Percentiles rank a stretch among this genome's conserved stretches.
These are phyloP conservation scores for Falco novaeseelandiae DNA, from an alignment of 2,797 vertebrate genomes.

Conservation along the genomic window DNA sequence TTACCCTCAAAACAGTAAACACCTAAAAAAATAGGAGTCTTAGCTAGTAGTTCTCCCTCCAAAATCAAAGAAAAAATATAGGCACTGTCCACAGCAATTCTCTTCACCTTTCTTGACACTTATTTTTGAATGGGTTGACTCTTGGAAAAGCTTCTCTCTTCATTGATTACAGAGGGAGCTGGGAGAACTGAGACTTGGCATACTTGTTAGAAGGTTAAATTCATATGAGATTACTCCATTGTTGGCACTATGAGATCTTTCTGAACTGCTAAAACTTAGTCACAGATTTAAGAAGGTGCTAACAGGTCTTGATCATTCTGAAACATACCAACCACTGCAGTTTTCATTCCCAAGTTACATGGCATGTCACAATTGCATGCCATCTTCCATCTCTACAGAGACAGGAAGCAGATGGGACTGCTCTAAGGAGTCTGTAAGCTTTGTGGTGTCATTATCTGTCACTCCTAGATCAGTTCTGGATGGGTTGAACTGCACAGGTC, in stretches of 20 bases:
- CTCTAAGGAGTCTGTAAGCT: not conserved
- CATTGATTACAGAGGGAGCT: not conserved
- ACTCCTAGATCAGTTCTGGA: not conserved
- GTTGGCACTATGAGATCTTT: not conserved
- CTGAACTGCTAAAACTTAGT: not conserved
- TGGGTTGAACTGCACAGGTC: not conserved
- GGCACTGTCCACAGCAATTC: not conserved
- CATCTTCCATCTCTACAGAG: not conserved
- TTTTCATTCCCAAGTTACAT: fast-evolving
- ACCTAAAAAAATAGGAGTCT: not conserved
- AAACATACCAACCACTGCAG: not conserved
- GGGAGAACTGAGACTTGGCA: not conserved
- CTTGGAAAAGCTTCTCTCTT: not conserved
- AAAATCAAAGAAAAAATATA: not conserved
- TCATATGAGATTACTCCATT: not conserved
- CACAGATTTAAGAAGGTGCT: not conserved
- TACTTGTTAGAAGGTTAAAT: not conserved
- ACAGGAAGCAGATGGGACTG: not conserved
- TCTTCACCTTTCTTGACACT: not conserved
- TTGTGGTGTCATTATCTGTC: not conserved
- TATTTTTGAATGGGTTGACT: not conserved
- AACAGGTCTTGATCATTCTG: not conserved
- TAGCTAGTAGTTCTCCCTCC: not conserved
- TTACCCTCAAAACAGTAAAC: not conserved
- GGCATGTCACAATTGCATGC: not conserved